Conservation (phyloP, 2,113 vertebrate species). For the Bubo bubo region DNA sequence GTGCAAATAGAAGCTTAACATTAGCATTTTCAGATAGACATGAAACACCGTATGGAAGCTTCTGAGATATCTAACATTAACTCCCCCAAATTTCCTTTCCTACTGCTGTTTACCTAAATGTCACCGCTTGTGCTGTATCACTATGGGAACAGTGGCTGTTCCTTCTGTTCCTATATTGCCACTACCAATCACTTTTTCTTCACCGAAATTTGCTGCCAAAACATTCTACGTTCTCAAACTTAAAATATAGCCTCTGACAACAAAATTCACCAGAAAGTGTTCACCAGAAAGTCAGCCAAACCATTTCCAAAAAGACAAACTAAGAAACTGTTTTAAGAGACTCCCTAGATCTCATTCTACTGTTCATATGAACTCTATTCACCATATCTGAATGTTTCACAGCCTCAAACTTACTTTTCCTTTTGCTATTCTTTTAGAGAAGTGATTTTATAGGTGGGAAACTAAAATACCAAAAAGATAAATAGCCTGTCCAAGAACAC, state of each 20-base stretch:
- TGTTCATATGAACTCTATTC: not conserved
- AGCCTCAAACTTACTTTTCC: not conserved
- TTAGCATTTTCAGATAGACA: constrained; percentile 31
- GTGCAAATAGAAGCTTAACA: not conserved
- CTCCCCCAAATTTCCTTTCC: constrained; percentile 56
- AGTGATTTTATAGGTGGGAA: not conserved
- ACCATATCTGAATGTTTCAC: not conserved
- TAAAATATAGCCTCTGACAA: constrained; percentile 50
- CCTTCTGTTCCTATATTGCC: constrained; percentile 20
- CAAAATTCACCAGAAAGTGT: not conserved
- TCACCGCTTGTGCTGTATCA: constrained; percentile 43
- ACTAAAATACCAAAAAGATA: not conserved
- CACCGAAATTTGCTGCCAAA: constrained; percentile 32
- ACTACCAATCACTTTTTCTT: constrained; percentile 36
- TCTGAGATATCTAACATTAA: constrained; percentile 62
- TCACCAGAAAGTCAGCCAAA: not conserved
- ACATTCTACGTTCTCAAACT: not conserved
- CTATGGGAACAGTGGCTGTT: constrained; percentile 40
- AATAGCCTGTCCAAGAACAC: not conserved
- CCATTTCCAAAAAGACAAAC: not conserved
- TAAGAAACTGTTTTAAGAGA: not conserved
- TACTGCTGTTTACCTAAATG: constrained; percentile 50
- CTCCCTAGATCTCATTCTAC: not conserved
- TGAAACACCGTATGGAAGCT: constrained; percentile 20
- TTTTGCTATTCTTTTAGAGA: not conserved